A percentile compares a stretch with the other conserved stretches of the same genome.
Conservation (phyloP, 23 tunicate species). For the Styela clava region DNA sequence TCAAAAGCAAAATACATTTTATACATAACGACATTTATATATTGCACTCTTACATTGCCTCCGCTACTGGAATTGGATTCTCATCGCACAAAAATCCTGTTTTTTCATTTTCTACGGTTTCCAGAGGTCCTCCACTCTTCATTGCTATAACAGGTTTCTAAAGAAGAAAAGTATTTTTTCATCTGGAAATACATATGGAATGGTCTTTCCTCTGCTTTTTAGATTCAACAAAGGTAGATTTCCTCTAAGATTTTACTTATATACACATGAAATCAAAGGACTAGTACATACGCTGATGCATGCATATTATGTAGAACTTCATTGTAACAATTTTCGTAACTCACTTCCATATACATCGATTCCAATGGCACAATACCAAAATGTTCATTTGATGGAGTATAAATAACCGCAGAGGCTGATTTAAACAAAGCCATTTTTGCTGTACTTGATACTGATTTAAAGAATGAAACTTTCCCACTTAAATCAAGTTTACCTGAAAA, state of each 20-base stretch:
- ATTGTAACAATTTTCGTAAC: no score
- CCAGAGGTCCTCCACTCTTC: slow-evolving; percentile 90
- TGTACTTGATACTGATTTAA: slow-evolving; percentile 41
- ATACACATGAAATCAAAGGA: no score
- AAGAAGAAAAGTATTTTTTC: no score
- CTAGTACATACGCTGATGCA: no score
- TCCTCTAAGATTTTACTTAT: no score
- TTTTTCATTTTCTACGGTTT: slow-evolving; percentile 60
- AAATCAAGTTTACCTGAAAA: slow-evolving; percentile 45
- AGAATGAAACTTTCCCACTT: slow-evolving; percentile 58
- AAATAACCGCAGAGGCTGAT: slow-evolving; percentile 47
- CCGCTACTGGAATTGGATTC: slow-evolving; percentile 42
- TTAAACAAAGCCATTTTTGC: slow-evolving; percentile 66
- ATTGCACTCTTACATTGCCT: slow-evolving; percentile 75
- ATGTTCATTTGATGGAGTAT: slow-evolving; percentile 94
- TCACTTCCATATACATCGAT: slow-evolving; percentile 84
- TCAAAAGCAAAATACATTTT: no score
- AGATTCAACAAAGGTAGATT: no score
- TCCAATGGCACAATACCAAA: slow-evolving; percentile 97
- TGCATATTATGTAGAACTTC: no score
- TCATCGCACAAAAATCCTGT: slow-evolving; percentile 84
- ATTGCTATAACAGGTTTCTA: slow-evolving; percentile 97
- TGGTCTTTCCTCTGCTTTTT: no score
- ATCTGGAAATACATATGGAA: no score
- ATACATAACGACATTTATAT: no score